Evolutionary conservation across 2,888 invertebrate species (phyloP), one percentile per base, ranked within the genome.

Genomic region (Chrysomela aeneicollis): DNA sequence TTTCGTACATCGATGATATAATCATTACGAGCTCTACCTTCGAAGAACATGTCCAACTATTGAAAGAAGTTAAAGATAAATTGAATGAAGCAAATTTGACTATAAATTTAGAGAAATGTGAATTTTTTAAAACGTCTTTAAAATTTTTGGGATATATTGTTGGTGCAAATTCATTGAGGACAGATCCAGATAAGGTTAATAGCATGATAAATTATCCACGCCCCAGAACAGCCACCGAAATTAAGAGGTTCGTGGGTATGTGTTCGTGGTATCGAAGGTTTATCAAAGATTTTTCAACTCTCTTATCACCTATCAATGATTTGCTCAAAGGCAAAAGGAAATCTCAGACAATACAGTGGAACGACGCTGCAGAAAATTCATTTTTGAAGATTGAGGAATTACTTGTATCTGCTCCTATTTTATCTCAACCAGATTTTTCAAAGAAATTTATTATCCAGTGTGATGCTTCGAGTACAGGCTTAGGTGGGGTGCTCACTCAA

Each of bases 101-200:
- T n/a, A n/a, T n/a, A n/a, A n/a, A n/a, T n/a, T n/a, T n/a, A n/a
- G n/a, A n/a, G n/a, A n/a, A n/a, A n/a, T n/a, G n/a, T n/a, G n/a
- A n/a, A n/a, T n/a, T n/a, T n/a, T n/a, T n/a, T n/a, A n/a, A n/a
- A n/a, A n/a, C n/a, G n/a, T n/a, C n/a, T n/a, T n/a, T n/a, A n/a
- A n/a, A n/a, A n/a, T n/a, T n/a, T n/a, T n/a, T n/a, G n/a, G 77
- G 75, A 2, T 76, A 60, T 64, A 26, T 78, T 6, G 70, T 77
- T 2, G 74, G 72, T 63, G 46, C 51, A 3, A 12, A 66, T 37
- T 73, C 73, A 1, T 37, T 77, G 5, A 52, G 68, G 1, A 75
- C 74, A 0, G 73, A 77, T 57, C 74, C 74, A 0, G 73, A 72
- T 1, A 77, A 77, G 63, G 66, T 77, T 8, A n/a, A n/a, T n/a